These are phyloP conservation scores for Ctenopoma kingsleyae DNA, from an alignment of 2,797 vertebrate genomes.

Conservation along the genomic window DNA sequence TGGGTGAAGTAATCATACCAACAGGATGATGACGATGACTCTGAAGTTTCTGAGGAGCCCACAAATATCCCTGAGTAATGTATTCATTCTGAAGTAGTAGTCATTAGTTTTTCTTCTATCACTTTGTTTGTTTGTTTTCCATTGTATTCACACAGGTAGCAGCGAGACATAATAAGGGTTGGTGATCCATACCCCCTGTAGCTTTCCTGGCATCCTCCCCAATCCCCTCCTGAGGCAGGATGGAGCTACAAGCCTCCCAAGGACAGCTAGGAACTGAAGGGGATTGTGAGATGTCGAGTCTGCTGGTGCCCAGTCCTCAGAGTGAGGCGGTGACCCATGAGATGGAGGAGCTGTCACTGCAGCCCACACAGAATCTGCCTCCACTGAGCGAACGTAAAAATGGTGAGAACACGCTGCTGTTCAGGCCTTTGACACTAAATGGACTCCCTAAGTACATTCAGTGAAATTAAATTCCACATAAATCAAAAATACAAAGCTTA, in stretches of 20 bases:
- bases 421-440: not conserved
- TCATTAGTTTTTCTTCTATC: not conserved
- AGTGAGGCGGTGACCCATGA: constrained; percentile 98
- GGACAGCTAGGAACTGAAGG: constrained; percentile 81
- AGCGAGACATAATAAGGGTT: constrained; percentile 38
- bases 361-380: constrained; percentile 90
- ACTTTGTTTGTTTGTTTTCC: not conserved
- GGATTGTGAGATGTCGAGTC: constrained; percentile 82
- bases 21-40: constrained; percentile 49
- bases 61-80: constrained; percentile 33
- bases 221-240: constrained; percentile 73
- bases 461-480: too few species aligned
- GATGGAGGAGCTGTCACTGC: constrained; percentile 93
- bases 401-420: constrained; percentile 83
- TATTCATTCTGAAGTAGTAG: constrained; percentile 6
- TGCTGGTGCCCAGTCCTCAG: constrained; percentile 93
- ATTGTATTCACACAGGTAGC: constrained; percentile 55
- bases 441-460: too few species aligned
- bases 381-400: constrained; percentile 96
- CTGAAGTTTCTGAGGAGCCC: constrained; percentile 25
- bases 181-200: constrained; percentile 14
- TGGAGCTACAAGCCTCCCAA: constrained; percentile 86
- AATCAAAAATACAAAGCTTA: too few species aligned
- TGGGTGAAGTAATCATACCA: constrained; percentile 59
- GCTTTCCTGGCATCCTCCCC: constrained; percentile 26